Evolutionary conservation across 1,140 invertebrate species (phyloP).

Genomic region (Solenopsis fugax): DNA sequence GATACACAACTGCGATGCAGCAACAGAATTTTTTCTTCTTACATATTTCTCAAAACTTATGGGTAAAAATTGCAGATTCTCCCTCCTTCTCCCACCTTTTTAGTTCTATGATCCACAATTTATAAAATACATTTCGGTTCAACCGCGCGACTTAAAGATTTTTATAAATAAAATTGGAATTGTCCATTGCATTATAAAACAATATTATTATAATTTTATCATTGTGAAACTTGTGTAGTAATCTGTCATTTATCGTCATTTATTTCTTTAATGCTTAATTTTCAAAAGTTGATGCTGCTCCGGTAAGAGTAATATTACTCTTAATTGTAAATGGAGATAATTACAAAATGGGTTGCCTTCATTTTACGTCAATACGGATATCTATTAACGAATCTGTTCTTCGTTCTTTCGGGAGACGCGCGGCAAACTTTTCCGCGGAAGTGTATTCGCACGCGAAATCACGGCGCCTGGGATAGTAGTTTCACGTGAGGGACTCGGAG

Average conservation of each 20-base stretch:
- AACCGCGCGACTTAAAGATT: background rate
- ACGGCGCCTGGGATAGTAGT: background rate
- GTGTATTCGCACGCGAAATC: background rate
- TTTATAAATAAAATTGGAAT: background rate
- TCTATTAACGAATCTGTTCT: background rate
- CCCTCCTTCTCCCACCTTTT: background rate
- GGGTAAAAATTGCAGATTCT: background rate
- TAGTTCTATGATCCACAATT: background rate
- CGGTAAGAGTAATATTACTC: background rate
- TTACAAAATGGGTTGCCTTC: background rate
- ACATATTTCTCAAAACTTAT: constrained; percentile 10
- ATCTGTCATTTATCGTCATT: background rate
- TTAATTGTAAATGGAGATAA: background rate
- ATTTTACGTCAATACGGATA: background rate
- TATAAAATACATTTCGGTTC: background rate
- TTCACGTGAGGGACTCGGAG: constrained; percentile 15
- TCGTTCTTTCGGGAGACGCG: background rate
- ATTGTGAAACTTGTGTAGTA: background rate
- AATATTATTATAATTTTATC: background rate
- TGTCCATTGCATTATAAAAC: background rate
- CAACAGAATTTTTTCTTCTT: background rate
- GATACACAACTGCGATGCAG: background rate
- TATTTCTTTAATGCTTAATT: background rate
- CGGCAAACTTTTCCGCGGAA: constrained; percentile 11
- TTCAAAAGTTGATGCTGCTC: background rate